A percentile compares a stretch with the other conserved stretches of the same genome.
phyloP scores from a whole-genome alignment of 2,797 vertebrate genomes.

The Potorous gilbertii region DNA sequence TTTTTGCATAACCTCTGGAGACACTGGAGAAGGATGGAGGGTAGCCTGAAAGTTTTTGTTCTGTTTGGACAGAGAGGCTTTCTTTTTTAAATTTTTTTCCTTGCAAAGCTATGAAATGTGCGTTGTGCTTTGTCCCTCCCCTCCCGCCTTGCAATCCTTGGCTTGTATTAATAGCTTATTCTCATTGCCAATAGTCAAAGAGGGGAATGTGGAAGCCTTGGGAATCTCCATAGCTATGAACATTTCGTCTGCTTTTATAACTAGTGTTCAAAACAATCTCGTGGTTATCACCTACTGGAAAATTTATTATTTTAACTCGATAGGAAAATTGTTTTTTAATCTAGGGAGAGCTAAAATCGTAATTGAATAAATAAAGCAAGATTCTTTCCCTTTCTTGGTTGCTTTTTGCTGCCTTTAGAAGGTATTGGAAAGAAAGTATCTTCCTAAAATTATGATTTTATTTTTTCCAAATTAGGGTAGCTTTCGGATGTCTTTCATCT shows the following conservation, averaged over 20 bases:
- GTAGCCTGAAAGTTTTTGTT: constrained; percentile 43
- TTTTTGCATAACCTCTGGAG: constrained; percentile 50
- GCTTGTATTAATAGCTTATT: constrained; percentile 68
- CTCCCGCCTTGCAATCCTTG: constrained; percentile 37
- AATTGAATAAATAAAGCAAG: constrained; percentile 54
- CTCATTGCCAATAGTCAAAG: constrained; percentile 46
- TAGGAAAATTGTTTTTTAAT: background rate
- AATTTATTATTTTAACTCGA: background rate
- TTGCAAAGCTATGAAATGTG: constrained; percentile 63
- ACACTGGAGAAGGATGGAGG: constrained; percentile 49
- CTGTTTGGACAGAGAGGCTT: constrained; percentile 21
- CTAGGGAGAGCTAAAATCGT: background rate
- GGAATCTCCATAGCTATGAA: constrained; percentile 57
- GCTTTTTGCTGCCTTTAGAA: constrained; percentile 31
- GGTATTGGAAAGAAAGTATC: background rate
- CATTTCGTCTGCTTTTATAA: constrained; percentile 55
- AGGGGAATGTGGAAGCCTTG: constrained; percentile 43
- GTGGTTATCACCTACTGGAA: constrained; percentile 41
- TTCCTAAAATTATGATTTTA: constrained; percentile 50
- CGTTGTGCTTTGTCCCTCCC: constrained; percentile 20
- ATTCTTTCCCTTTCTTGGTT: constrained; percentile 38
- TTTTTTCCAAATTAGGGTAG: constrained; percentile 11
- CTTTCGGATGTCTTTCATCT: constrained; percentile 4
- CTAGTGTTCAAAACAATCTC: constrained; percentile 62
- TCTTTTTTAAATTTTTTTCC: constrained; percentile 51